Base-by-base conservation (phyloP, 1,140 invertebrate genomes). In the Pseudomyrmex gracilis region DNA sequence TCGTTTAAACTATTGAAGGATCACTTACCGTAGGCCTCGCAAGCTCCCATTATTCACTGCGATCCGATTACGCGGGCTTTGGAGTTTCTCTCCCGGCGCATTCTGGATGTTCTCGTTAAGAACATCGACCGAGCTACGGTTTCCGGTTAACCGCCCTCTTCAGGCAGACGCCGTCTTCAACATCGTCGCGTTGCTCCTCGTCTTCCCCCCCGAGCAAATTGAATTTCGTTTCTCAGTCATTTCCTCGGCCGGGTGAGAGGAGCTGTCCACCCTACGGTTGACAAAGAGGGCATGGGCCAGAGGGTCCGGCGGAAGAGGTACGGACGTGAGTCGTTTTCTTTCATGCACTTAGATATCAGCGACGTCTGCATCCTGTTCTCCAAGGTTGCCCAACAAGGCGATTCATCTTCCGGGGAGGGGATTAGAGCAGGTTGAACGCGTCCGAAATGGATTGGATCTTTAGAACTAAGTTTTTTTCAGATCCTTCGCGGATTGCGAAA, bases 321-420 rank as follows among this genome's bases (percentile, higher is more conserved):
- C 20, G 61, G 34, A 34, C 34, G 34, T 15, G 67, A 47, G 61
- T 60, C 82, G 84, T 78, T 88, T 89, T 85, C 85, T 84, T 89
- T 85, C 82, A 76, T 58, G 64, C 43, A 70, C 66, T 80, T 71
- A 24, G 51, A 58, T 66, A 71, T 58, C 76, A 80, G 51, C 64
- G 22, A 80, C 76, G 63, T 70, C 83, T 84, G 78, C 82, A 86
- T 88, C 87, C 85, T 74, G 80, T 82, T 34, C 87, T 68, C 76
- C 78, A 63, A 63, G 67, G 78, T 86, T 80, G 84, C 80, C 86
- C 82, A 82, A 88, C 86, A 87, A 84, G 84, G 84, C 88, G 90
- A 92, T 92, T 92, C 90, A 90, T 92, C 90, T 91, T 92, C 86
- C 77, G 63, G 53, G 85, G 34, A 34, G 34, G 34, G 85, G 85